phyloP scores from a whole-genome alignment of 2,797 vertebrate genomes.

The Morus bassanus region DNA sequence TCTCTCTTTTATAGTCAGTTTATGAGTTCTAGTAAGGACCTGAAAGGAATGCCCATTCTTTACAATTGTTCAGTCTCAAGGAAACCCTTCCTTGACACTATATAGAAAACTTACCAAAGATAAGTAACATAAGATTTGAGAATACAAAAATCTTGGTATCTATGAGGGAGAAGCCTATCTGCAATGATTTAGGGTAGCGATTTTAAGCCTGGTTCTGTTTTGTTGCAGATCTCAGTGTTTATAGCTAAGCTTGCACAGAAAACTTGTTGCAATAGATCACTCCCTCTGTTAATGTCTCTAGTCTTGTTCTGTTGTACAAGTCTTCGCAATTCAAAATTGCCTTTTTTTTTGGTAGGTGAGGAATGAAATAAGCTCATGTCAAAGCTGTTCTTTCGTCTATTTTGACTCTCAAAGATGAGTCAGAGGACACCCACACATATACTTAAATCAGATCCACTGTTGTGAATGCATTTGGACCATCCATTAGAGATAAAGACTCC shows the following conservation, averaged over 20 bases:
- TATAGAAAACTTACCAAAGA: background rate
- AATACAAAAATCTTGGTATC: background rate
- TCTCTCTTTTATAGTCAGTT: background rate
- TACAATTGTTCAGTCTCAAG: background rate
- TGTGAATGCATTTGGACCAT: conserved; percentile 67
- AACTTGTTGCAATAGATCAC: background rate
- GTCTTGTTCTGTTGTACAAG: background rate
- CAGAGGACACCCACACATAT: background rate
- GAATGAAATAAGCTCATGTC: conserved; percentile 24
- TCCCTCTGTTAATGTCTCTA: background rate
- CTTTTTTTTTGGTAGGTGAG: background rate
- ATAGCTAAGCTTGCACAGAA: background rate
- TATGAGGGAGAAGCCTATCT: background rate
- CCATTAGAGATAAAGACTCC: conserved; percentile 59
- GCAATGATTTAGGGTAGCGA: background rate
- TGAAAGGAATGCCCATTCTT: background rate
- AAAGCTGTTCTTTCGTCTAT: conserved; percentile 43
- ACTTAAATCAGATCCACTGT: conserved; percentile 64
- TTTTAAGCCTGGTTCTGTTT: background rate
- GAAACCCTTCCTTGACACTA: background rate
- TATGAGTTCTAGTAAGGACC: background rate
- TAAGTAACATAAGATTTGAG: background rate
- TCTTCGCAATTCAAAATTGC: background rate
- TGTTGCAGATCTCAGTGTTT: background rate
- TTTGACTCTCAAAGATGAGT: conserved; percentile 36